Evolutionary conservation across 2,797 vertebrate genomes (phyloP), one percentile per base, ranked within the genome.

Genomic region (Enteromius fasciolatus): DNA sequence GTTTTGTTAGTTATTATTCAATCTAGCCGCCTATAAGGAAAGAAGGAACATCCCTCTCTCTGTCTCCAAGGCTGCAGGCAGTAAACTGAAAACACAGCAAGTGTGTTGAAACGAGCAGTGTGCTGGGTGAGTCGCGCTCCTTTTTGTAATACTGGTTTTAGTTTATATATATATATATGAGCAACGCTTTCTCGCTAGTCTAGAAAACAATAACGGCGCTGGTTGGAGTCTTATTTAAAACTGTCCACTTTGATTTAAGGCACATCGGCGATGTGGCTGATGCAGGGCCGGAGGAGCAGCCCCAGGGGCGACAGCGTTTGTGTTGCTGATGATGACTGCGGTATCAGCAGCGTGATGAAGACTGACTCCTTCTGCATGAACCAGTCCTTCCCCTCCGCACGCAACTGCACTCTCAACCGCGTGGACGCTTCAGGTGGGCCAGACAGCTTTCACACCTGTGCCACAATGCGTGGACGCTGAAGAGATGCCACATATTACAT

Each of bases 381-480:
- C 61, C 93, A 90, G 78, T 94, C 94, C 10, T 93, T 91, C 48
- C 94, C 95, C 0, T 89, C 86, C 36, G 88, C 87, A 7, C 89
- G n/a, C 20, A 94, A 81, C 91, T 88, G 0, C 93, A 92, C 73
- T 93, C 93, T 79, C 83, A 89, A 69, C 81, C 85, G 18, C 89
- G 90, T 28, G 52, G 74, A 69, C 0, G 84, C 95, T 14, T 87
- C 91, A 17, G 95, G 97, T 96, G 85, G 90, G 85, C 48, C 25
- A 68, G 33, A 39, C 14, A 6, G 28, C 72, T 54, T 46, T 14
- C 28, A 15, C 64, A 36, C 50, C 17, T 70, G 78, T 20, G 50
- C 18, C 17, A 61, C 31, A 33, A 20, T 64, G 0, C 39, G 64
- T 54, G 33, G n/a, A 23, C 17, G 18, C 20, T 23, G n/a, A 14